Base-by-base conservation (phyloP, 1,140 invertebrate genomes). In the Onthophagus taurus region DNA sequence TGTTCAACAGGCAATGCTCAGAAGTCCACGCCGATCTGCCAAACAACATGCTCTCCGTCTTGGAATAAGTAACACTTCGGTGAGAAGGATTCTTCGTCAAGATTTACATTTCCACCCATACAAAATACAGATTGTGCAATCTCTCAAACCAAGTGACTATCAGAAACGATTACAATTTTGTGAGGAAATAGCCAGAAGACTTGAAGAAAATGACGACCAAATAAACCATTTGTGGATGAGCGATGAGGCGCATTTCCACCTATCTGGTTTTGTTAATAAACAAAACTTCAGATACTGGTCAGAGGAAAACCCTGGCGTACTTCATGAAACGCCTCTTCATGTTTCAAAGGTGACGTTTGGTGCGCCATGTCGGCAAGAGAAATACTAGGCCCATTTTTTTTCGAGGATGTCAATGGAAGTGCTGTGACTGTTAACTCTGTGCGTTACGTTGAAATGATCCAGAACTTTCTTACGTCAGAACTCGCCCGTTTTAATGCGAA, bases 321-420 rank as follows among this genome's bases (percentile, higher is more conserved):
- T 50, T 19, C 45, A 50, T 35, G 33, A 47, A 36, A 41, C 13
- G 35, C 41, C 42, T 7, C 33, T 47, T 21, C 41, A 47, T 31
- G 44, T 31, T 30, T 34, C 20, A 48, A 30, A 24, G 43, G 45
- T 41, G 38, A 50, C 33, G 42, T 51, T 44, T 51, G 45, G 36
- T 44, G 45, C 17, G 35, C 20, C 13, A 42, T 51, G n/a, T n/a
- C n/a, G n/a, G n/a, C n/a, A n/a, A n/a, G n/a, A n/a, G n/a, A n/a
- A n/a, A n/a, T n/a, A n/a, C n/a, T n/a, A n/a, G 26, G 26, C 13
- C 26, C 26, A 29, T 29, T n/a, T 29, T 29, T 29, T 29, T 29
- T 29, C 17, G 9, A 14, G 12, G 9, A 33, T 33, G 31, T 12
- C 17, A 12, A 14, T 33, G 13, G 31, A 33, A 33, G 13, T 29